phyloP scores from a whole-genome alignment of 2,797 vertebrate genomes.

The Cuniculus paca region DNA sequence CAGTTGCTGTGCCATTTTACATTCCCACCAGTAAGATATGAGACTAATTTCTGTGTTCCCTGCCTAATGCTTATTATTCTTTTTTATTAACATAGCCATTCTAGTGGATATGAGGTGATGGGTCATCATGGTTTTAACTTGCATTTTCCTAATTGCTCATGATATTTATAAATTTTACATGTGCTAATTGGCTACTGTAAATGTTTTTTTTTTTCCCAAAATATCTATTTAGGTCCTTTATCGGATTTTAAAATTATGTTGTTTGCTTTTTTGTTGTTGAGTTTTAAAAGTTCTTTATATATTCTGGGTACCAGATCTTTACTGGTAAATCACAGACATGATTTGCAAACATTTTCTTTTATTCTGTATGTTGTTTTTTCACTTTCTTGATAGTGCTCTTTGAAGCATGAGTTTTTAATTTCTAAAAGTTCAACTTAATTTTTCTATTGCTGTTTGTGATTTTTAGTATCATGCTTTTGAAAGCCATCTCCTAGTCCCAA shows the following conservation, averaged over 20 bases:
- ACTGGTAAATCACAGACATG: neutral
- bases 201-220: neutral
- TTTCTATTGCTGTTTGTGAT: neutral
- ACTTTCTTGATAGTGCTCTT: conserved; percentile 2
- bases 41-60: neutral
- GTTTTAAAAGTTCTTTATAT: neutral
- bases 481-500: neutral
- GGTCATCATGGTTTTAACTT: neutral
- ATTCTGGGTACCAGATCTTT: neutral
- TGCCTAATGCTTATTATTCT: neutral
- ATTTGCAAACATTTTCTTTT: conserved; percentile 26
- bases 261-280: neutral
- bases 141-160: neutral
- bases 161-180: neutral
- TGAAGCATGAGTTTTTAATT: neutral
- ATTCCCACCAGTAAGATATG: neutral
- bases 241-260: neutral
- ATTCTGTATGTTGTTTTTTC: neutral
- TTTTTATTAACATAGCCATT: neutral
- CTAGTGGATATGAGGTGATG: neutral
- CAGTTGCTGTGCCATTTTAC: neutral
- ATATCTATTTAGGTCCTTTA: neutral
- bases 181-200: neutral
- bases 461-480: conserved; percentile 1
- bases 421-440: neutral